Evolutionary conservation across 2,888 invertebrate species (phyloP), one percentile per base, ranked within the genome.

Genomic region (Saturnia pavonia): DNA sequence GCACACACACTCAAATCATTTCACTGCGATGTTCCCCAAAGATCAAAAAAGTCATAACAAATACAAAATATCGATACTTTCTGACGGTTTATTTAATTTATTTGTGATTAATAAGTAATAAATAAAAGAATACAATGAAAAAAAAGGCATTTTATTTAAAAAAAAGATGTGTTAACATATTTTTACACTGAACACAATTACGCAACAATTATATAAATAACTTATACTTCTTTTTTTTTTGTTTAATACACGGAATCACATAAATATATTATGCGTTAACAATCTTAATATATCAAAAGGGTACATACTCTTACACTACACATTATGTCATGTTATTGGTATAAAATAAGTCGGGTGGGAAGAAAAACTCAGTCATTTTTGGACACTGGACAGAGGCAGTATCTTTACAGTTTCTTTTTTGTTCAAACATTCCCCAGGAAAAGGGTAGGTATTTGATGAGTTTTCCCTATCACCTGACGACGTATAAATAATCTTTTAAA

Each of bases 141-240:
- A 89, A 88, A 91, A 91, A 88, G 89, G 85, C 84, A 81, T 90
- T 89, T 88, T 86, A 81, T 85, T 88, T 80, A 79, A 82, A 85
- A 88, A 88, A 88, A 87, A 83, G 78, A 82, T 80, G 79, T 85
- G 81, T 79, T 79, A 78, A 88, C 89, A 88, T 87, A 87, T 87
- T 86, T 87, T 90, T 86, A 91, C 88, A 89, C 77, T 84, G 85
- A 91, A 91, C 88, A 91, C 88, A 88, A 67, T 87, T 85, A 85
- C 88, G 88, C 88, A 92, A 92, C 91, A 91, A 91, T 90, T 90
- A 91, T 85, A 88, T 85, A 85, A 78, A 78, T 81, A 82, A 80
- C 80, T 79, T 54, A 54, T 81, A 80, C 57, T 81, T 77, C 78
- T 77, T 80, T 77, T 77, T 78, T 77, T 80, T 77, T 78, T 72